Conservation (phyloP, 2,888 invertebrate species). For the Barypeithes pellucidus region DNA sequence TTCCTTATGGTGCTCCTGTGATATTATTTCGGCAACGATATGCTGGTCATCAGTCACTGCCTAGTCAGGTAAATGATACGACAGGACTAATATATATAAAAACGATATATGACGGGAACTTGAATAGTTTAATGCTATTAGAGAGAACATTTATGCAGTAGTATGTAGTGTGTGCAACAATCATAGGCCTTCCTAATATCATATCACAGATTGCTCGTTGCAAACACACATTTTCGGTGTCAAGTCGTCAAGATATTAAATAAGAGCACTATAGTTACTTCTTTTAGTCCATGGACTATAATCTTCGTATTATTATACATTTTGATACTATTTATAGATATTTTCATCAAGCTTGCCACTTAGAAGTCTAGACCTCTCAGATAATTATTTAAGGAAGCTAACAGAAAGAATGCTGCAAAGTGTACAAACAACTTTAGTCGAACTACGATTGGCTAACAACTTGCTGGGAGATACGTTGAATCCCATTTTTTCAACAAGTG, state of each 20-base stretch:
- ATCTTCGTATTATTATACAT: too few species aligned
- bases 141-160: too few species aligned
- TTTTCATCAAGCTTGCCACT: conserved; percentile 83
- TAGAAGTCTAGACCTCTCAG: conserved; percentile 85
- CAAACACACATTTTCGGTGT: too few species aligned
- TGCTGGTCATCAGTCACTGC: conserved; percentile 87
- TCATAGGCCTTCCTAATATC: too few species aligned
- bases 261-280: too few species aligned
- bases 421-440: conserved; percentile 78
- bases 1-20: conserved; percentile 85
- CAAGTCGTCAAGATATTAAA: too few species aligned
- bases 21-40: conserved; percentile 85
- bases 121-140: too few species aligned
- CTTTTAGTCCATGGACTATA: too few species aligned
- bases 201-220: too few species aligned
- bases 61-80: conserved; percentile 81
- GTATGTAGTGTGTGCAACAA: too few species aligned
- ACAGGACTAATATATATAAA: too few species aligned
- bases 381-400: conserved; percentile 85
- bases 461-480: conserved; percentile 89
- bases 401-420: conserved; percentile 81
- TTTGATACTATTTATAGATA: conserved; percentile 75
- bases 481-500: conserved; percentile 91
- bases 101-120: too few species aligned
- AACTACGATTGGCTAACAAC: conserved; percentile 84